These are phyloP conservation scores for Drosophila pseudoananassae DNA, from an alignment of 1,140 invertebrate genomes.

Conservation along the genomic window DNA sequence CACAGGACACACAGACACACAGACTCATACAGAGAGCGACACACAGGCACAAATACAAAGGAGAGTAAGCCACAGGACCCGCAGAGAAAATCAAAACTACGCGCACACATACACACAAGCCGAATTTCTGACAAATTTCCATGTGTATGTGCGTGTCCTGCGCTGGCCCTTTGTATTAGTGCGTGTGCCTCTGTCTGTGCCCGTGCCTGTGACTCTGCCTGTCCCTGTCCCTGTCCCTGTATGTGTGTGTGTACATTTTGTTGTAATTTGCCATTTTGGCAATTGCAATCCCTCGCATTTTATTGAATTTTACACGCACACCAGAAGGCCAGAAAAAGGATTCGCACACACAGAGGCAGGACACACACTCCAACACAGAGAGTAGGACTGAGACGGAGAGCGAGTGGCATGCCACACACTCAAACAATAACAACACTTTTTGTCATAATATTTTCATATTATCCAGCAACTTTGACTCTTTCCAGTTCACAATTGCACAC, in stretches of 20 bases:
- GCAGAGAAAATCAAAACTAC: conserved; percentile 80
- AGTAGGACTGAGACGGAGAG: background rate
- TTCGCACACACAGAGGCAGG: conserved; percentile 11
- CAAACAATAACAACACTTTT: conserved; percentile 70
- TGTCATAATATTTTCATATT: conserved; percentile 73
- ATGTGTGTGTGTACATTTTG: conserved; percentile 31
- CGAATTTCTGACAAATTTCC: conserved; percentile 68
- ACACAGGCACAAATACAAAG: conserved; percentile 48
- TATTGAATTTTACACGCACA: conserved; percentile 75
- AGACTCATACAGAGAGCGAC: conserved; percentile 20
- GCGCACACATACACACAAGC: conserved; percentile 62
- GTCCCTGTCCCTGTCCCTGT: background rate
- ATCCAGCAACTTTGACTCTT: conserved; percentile 27
- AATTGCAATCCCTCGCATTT: conserved; percentile 75
- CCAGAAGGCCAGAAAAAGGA: conserved; percentile 14
- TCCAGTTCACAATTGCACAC: conserved; percentile 8
- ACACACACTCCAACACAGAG: conserved; percentile 4
- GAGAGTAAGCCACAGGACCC: conserved; percentile 72
- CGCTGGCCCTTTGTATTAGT: background rate
- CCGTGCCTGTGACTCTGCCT: background rate
- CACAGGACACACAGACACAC: conserved; percentile 26
- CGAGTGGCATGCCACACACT: conserved; percentile 24
- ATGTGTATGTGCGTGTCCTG: conserved; percentile 32
- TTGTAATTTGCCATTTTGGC: conserved; percentile 69
- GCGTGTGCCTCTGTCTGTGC: background rate